Conservation (phyloP, 1,140 invertebrate genomes). For the Bombus confusus region DNA sequence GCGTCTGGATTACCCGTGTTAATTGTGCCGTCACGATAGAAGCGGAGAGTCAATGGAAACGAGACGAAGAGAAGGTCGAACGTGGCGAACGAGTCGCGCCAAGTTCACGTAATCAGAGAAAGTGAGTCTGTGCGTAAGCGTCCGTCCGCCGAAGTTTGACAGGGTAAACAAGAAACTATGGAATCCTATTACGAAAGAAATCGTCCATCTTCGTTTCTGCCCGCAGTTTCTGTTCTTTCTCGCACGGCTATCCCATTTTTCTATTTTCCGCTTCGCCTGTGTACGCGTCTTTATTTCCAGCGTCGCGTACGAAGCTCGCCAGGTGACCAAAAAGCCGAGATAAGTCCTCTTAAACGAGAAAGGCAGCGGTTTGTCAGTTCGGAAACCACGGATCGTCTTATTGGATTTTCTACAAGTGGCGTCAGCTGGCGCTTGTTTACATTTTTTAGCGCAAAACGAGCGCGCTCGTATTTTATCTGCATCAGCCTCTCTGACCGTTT, state of each 20-base stretch:
- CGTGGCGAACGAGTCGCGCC: constrained; percentile 26
- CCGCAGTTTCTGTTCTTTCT: neutral
- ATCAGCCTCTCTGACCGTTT: constrained; percentile 44
- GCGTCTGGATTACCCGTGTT: constrained; percentile 51
- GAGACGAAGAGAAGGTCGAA: constrained; percentile 19
- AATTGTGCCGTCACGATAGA: constrained; percentile 42
- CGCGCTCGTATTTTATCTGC: constrained; percentile 44
- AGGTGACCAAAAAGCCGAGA: neutral
- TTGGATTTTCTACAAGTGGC: neutral
- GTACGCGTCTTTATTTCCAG: neutral
- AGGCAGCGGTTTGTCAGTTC: neutral
- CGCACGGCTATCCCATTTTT: neutral
- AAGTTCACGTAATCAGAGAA: constrained; percentile 33
- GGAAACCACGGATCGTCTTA: neutral
- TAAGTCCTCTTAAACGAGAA: neutral
- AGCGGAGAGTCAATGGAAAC: constrained; percentile 26
- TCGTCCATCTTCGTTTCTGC: neutral
- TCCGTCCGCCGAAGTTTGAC: constrained; percentile 18
- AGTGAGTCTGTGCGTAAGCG: constrained; percentile 23
- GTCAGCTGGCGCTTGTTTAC: constrained; percentile 40
- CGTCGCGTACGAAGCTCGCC: too few relatives aligned
- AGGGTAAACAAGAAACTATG: constrained; percentile 34
- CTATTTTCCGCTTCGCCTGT: too few relatives aligned
- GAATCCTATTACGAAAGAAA: constrained; percentile 38
- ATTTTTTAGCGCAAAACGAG: constrained; percentile 47